These are phyloP conservation scores for Troilus luridus DNA, from an alignment of 2,888 invertebrate species.

Conservation along the genomic window DNA sequence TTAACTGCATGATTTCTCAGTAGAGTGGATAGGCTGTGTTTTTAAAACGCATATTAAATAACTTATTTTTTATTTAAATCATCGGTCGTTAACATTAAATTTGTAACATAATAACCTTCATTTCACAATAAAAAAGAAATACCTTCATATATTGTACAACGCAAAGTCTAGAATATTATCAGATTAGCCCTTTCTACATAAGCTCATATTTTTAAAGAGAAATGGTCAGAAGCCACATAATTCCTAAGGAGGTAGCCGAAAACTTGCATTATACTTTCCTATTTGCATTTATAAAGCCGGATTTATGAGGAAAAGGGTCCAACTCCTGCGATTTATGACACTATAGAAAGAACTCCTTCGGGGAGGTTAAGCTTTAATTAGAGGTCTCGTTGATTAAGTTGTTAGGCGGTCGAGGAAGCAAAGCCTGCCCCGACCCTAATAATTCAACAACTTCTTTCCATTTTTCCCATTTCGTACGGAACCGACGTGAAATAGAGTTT, in stretches of 20 bases:
- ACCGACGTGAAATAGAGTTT: not conserved
- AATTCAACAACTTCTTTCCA: not conserved
- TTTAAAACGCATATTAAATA: too few relatives aligned
- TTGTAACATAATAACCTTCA: too few relatives aligned
- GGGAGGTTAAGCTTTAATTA: slow-evolving; percentile 1
- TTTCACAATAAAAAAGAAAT: too few relatives aligned
- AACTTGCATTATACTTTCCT: slow-evolving; percentile 45
- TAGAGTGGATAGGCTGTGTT: too few relatives aligned
- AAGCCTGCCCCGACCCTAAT: not conserved
- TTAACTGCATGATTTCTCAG: too few relatives aligned
- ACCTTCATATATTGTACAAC: too few relatives aligned
- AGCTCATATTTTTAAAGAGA: not conserved
- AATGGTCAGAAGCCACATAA: not conserved
- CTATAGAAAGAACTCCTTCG: not conserved
- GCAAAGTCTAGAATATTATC: too few relatives aligned
- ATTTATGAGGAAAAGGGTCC: not conserved
- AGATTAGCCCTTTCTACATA: not conserved
- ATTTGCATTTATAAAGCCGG: slow-evolving; percentile 21
- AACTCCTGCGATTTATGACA: not conserved
- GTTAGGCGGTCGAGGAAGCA: not conserved
- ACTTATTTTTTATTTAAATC: too few relatives aligned
- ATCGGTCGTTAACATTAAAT: too few relatives aligned
- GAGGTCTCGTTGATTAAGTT: slow-evolving; percentile 16
- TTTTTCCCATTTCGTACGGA: not conserved
- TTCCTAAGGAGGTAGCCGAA: not conserved